phyloP scores from a whole-genome alignment of 64 coral and sea anemone species.

The Stichodactyla helianthus region DNA sequence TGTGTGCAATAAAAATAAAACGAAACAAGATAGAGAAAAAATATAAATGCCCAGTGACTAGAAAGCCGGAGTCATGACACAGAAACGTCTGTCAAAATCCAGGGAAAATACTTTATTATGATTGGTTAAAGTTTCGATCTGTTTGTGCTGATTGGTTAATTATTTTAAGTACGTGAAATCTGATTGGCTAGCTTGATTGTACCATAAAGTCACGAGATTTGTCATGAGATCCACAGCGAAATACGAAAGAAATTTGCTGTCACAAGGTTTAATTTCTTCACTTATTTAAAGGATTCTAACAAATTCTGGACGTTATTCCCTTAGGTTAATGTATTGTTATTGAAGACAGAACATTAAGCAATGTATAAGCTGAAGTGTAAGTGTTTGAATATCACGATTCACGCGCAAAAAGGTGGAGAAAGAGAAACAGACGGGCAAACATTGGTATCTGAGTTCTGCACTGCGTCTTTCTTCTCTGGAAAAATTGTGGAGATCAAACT shows the following conservation, averaged over 20 bases:
- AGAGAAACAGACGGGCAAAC: conserved; percentile 55
- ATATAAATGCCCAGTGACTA: neutral
- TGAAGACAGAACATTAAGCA: neutral
- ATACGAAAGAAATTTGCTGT: neutral
- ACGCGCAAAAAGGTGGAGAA: conserved; percentile 59
- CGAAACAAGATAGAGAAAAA: neutral
- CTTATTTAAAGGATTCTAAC: neutral
- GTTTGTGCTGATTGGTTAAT: neutral
- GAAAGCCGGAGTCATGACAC: neutral
- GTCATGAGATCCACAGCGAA: conserved; percentile 35
- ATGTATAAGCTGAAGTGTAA: conserved; percentile 80
- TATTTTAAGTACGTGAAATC: neutral
- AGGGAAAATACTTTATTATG: conserved; percentile 3
- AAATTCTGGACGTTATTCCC: neutral
- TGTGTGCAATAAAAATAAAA: neutral
- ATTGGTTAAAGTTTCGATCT: neutral
- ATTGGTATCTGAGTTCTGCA: conserved; percentile 41
- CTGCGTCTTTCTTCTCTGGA: conserved; percentile 51
- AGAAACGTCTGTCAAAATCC: neutral
- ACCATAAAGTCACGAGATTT: conserved; percentile 41
- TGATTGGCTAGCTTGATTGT: neutral
- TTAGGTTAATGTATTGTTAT: neutral
- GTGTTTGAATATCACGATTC: conserved; percentile 79
- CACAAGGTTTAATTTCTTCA: neutral
- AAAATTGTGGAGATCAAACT: conserved; percentile 75